A percentile compares a stretch with the other conserved stretches of the same genome.
Conservation (phyloP, 1,140 invertebrate species). For the Nixonia krombeini region DNA sequence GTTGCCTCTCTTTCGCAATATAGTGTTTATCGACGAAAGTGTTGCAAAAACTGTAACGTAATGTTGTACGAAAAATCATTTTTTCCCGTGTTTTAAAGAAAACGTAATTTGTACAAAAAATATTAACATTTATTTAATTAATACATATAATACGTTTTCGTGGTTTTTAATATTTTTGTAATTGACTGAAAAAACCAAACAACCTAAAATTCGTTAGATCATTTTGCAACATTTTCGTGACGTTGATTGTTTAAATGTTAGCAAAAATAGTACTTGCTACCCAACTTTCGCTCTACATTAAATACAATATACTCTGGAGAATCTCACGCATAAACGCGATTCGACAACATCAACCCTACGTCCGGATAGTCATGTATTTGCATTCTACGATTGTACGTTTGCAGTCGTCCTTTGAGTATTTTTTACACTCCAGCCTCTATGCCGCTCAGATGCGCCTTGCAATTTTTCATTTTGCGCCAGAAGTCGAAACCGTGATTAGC, state of each 20-base stretch:
- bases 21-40: too few relatives aligned
- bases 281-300: constrained; percentile 29
- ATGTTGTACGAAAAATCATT: constrained; percentile 1
- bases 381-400: constrained; percentile 67
- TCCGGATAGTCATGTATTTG: too few relatives aligned
- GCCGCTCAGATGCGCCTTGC: too few relatives aligned
- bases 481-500: too few relatives aligned
- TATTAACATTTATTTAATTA: too few relatives aligned
- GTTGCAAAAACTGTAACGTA: neutral
- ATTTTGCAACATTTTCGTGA: constrained; percentile 33
- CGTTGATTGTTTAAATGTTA: constrained; percentile 34
- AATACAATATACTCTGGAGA: constrained; percentile 30
- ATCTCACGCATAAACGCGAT: constrained; percentile 43
- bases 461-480: too few relatives aligned
- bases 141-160: too few relatives aligned
- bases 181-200: neutral
- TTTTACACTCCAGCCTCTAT: constrained; percentile 12
- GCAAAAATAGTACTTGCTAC: constrained; percentile 45
- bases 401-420: constrained; percentile 37
- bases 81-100: constrained; percentile 17
- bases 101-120: too few relatives aligned
- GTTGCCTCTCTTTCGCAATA: too few relatives aligned
- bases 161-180: too few relatives aligned
- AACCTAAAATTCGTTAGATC: too few relatives aligned
- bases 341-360: constrained; percentile 28